Conservation (phyloP, 2,888 invertebrate genomes). For the Drosophila helvetica region DNA sequence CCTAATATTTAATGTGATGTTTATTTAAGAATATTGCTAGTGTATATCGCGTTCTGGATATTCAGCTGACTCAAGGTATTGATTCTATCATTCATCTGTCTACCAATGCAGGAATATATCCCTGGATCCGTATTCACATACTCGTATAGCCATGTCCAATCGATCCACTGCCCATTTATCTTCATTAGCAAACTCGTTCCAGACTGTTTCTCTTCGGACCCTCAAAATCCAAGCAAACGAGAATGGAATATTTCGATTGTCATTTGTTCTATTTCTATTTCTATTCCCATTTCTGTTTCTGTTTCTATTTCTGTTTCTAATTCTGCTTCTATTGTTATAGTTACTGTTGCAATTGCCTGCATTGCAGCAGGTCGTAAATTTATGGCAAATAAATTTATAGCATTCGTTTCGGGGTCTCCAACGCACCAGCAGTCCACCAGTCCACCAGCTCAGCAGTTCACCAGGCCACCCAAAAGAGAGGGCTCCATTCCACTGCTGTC, state of each 20-base stretch:
- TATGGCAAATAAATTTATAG: slow-evolving; percentile 76
- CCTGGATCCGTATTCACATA: background rate
- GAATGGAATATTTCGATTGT: slow-evolving; percentile 44
- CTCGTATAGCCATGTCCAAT: background rate
- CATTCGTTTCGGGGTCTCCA: slow-evolving; percentile 40
- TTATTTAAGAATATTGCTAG: no score
- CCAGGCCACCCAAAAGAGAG: background rate
- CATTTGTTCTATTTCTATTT: slow-evolving; percentile 43
- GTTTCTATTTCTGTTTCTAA: background rate
- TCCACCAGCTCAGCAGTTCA: background rate
- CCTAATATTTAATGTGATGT: no score
- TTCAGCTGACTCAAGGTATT: no score
- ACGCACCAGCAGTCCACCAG: background rate
- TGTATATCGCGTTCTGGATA: no score
- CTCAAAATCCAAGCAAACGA: slow-evolving; percentile 20
- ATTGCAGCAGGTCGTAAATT: slow-evolving; percentile 75
- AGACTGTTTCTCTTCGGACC: background rate
- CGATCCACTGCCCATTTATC: slow-evolving; percentile 27
- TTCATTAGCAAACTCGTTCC: slow-evolving; percentile 24
- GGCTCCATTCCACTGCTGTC: slow-evolving; percentile 2
- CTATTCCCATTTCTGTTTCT: background rate
- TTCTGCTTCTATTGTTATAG: slow-evolving; percentile 7
- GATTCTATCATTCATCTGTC: no score
- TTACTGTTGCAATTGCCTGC: slow-evolving; percentile 53
- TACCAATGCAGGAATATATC: no score